These are phyloP conservation scores for Cryptosula pallasiana DNA, from an alignment of 2,888 invertebrate genomes.

Conservation along the genomic window DNA sequence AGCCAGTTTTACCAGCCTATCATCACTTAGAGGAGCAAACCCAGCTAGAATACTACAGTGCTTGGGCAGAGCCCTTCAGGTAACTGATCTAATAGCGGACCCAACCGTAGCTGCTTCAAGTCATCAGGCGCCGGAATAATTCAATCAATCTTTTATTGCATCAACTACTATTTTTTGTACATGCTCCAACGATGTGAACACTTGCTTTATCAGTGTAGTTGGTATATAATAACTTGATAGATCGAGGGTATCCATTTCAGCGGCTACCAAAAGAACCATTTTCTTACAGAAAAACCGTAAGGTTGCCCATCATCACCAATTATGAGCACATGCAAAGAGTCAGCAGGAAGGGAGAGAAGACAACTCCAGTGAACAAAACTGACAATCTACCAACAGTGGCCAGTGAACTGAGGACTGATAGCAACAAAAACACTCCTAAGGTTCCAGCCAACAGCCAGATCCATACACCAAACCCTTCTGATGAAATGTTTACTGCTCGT, in stretches of 20 bases:
- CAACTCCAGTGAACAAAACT: neutral
- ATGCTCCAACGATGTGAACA: no score
- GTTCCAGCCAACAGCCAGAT: neutral
- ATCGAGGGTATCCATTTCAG: neutral
- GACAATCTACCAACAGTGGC: constrained; percentile 1
- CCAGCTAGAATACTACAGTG: neutral
- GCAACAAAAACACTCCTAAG: neutral
- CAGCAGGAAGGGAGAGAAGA: neutral
- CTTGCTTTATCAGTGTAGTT: no score
- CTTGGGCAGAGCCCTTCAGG: neutral
- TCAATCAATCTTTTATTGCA: no score
- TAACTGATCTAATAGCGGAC: neutral
- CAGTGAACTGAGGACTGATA: neutral
- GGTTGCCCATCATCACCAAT: neutral
- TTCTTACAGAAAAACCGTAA: neutral
- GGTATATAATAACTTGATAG: no score
- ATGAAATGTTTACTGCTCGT: neutral
- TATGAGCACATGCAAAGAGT: constrained; percentile 13
- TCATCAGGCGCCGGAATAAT: no score
- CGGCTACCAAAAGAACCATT: neutral
- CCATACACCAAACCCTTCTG: neutral
- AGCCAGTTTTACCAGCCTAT: neutral
- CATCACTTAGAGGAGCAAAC: neutral
- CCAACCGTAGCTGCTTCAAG: neutral
- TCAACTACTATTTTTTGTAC: no score